Evolutionary conservation across 2,113 vertebrate species (phyloP), one percentile per base, ranked within the genome.

Genomic region (Epinephelus cyanopodus): DNA sequence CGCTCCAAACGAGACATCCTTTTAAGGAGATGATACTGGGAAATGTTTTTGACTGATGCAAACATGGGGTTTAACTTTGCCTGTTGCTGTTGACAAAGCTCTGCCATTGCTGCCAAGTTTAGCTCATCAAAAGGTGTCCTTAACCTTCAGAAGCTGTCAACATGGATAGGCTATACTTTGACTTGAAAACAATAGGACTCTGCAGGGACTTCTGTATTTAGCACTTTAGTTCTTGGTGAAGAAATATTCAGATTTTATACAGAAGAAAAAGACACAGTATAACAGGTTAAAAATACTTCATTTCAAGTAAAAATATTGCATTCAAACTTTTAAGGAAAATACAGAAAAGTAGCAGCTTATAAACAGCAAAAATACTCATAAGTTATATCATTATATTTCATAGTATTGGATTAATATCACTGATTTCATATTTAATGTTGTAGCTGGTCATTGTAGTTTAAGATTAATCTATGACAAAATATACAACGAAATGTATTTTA

Each of bases 61-160:
- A 48, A n/a, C 58, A 23, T 8, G 21, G 25, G 45, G 7, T 62
- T 74, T n/a, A 72, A 29, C 25, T 60, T 58, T 15, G 6, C 27
- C n/a, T n/a, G n/a, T n/a, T n/a, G n/a, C n/a, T 65, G 39, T 27
- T 77, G 21, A 21, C 1, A 0, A 64, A 62, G 21, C 6, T 2
- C 62, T 64, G 33, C 42, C 67, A 57, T 19, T 23, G 37, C 74
- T 56, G 58, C 48, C 48, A 79, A 60, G 25, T 87, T 84, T 86
- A 86, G 47, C 58, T 8, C 54, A 14, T 17, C 6, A 58, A 42
- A 10, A 42, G 11, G 42, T 42, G 10, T n/a, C 53, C n/a, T 23
- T 50, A 15, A 42, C 66, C 48, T 78, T 61, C 5, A 48, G 6
- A 33, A 4, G 7, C 8, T 29, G 45, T 17, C 57, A 77, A 45